Evolutionary conservation across 2,797 vertebrate species (phyloP), one percentile per base, ranked within the genome.

Genomic region (Margarornis squamiger): DNA sequence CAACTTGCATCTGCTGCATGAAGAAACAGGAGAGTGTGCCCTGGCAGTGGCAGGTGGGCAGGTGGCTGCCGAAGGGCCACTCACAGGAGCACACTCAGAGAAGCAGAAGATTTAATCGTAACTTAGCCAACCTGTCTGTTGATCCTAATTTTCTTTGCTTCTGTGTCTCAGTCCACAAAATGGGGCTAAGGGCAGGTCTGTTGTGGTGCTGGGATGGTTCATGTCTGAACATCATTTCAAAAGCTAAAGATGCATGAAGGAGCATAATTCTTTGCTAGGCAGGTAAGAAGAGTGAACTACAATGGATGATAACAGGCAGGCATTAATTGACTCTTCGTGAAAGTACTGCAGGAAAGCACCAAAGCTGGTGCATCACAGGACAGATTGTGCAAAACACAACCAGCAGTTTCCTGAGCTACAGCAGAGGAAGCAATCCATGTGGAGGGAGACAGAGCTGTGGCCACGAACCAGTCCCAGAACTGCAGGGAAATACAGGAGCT

Each of bases 41-140:
- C 41, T 10, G 49, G 90, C 38, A 10, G 45, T 2, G 52, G 46
- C 0, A 0, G n/a, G 36, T n/a, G 70, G 52, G 43, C 46, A 58
- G 32, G 12, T 23, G 34, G 11, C 4, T 4, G n/a, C 46, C 4
- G 7, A 67, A 74, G 45, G 41, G 45, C 22, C 0, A 0, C 59
- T 38, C n/a, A 8, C 0, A 1, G 38, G 59, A 86, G 12, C 29
- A 49, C 27, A 9, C 26, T 46, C 27, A 13, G 3, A 57, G 29
- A 45, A 86, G 30, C 22, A 39, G 14, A 70, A 66, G 23, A 43
- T 36, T 36, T 54, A 84, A 78, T 62, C n/a, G 16, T n/a, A 45
- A 30, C 21, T 71, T 32, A 45, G 57, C 30, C 82, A 46, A 18
- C 21, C 8, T 18, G 22, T 9, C 48, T 54, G 27, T 32, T 55